A percentile compares a stretch with the other conserved stretches of the same genome.
Evolutionary conservation across 2,797 vertebrate species (phyloP).

Genomic region (Spinus pinus): DNA sequence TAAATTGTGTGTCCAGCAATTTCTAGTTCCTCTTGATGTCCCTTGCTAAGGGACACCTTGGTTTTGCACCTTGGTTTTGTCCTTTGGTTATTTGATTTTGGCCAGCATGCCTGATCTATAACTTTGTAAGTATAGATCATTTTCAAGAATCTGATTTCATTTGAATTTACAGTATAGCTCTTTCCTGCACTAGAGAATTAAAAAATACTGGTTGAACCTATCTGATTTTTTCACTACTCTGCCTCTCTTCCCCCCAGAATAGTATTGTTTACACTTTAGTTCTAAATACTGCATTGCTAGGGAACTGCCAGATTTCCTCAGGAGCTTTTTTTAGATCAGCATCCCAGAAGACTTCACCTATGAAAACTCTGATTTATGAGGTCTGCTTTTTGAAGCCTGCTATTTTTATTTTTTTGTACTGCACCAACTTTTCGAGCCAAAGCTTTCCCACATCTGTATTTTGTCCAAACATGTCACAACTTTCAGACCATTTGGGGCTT

Average conservation of each 20-base stretch:
- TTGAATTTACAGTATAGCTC: not conserved
- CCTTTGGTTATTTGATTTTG: not conserved
- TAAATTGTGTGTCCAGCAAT: not conserved
- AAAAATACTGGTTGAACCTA: not conserved
- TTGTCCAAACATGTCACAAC: slow-evolving; percentile 30
- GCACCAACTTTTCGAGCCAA: not conserved
- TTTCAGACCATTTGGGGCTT: not conserved
- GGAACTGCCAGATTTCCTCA: not conserved
- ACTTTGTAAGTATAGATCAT: not conserved
- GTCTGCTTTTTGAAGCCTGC: not conserved
- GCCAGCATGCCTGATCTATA: not conserved
- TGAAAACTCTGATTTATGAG: slow-evolving; percentile 23
- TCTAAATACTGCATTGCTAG: not conserved
- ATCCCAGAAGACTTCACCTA: not conserved
- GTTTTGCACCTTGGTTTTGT: not conserved
- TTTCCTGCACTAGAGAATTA: not conserved
- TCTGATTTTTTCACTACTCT: not conserved
- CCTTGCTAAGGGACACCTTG: not conserved
- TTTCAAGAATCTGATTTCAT: not conserved
- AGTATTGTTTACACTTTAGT: not conserved
- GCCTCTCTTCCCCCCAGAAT: not conserved
- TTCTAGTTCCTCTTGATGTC: not conserved
- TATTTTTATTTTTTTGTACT: not conserved
- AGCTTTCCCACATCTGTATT: not conserved
- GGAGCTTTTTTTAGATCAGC: not conserved